These are phyloP conservation scores for Gallinago stenura DNA, from an alignment of 2,797 vertebrate species.

Conservation along the genomic window DNA sequence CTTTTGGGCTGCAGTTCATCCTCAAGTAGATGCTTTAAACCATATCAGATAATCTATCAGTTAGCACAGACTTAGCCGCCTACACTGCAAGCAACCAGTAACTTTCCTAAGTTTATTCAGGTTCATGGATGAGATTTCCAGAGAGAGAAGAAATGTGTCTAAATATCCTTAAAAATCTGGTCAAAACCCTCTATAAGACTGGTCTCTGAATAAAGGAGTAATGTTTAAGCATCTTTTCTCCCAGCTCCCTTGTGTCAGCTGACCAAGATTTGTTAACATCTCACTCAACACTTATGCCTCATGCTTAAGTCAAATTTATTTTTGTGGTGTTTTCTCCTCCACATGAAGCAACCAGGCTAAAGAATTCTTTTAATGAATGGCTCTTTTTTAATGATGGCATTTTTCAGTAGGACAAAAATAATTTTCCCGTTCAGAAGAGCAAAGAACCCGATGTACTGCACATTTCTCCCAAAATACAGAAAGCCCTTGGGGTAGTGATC, in stretches of 20 bases:
- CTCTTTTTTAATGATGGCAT: not conserved
- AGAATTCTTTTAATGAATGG: not conserved
- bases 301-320: not conserved
- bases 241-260: not conserved
- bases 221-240: not conserved
- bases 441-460: not conserved
- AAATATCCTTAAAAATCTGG: not conserved
- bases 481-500: not conserved
- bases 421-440: not conserved
- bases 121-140: not conserved
- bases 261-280: not conserved
- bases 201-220: not conserved
- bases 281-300: not conserved
- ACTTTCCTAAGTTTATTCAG: not conserved
- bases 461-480: not conserved
- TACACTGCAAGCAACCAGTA: not conserved
- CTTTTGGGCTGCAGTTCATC: not conserved
- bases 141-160: not conserved
- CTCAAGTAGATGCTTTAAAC: not conserved
- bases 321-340: constrained; percentile 10
- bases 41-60: not conserved
- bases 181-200: not conserved
- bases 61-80: not conserved
- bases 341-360: not conserved
- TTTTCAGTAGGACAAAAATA: not conserved